Evolutionary conservation across 1,140 invertebrate species (phyloP).

Genomic region (Heterodera carotae): DNA sequence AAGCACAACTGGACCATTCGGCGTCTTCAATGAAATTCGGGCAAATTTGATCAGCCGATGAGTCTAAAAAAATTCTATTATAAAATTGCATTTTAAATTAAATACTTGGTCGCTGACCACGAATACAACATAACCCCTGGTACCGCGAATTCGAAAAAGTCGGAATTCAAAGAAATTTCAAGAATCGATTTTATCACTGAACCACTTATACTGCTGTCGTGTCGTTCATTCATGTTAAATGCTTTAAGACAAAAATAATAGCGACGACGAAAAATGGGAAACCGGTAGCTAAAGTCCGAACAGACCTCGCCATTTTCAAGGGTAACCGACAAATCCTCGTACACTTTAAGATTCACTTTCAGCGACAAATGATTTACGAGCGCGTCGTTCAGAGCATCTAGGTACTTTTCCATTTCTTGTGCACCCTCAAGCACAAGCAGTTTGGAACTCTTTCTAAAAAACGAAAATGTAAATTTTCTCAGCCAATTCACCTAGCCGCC

Average conservation of each 20-base stretch:
- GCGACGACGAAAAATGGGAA: not conserved
- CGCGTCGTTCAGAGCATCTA: not conserved
- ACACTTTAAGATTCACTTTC: constrained; percentile 5
- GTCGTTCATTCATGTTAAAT: no score
- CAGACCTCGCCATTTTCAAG: constrained; percentile 19
- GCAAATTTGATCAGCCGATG: constrained; percentile 20
- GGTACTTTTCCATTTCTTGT: not conserved
- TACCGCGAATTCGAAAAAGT: no score
- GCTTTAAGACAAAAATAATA: no score
- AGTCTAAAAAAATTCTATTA: constrained; percentile 1
- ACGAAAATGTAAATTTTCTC: not conserved
- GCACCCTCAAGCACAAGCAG: not conserved
- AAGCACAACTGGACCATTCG: not conserved
- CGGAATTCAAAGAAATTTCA: no score
- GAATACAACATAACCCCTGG: no score
- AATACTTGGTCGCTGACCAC: not conserved
- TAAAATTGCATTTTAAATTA: not conserved
- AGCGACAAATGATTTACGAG: constrained; percentile 18
- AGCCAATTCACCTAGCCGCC: no score
- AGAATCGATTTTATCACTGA: no score
- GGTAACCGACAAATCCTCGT: constrained; percentile 16
- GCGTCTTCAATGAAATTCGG: constrained; percentile 7
- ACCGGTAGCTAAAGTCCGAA: no score
- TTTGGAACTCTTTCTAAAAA: not conserved
- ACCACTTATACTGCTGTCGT: no score